A percentile compares a stretch with the other conserved stretches of the same genome.
Conservation (phyloP, 2,113 vertebrate genomes). For the Proteles cristata region DNA sequence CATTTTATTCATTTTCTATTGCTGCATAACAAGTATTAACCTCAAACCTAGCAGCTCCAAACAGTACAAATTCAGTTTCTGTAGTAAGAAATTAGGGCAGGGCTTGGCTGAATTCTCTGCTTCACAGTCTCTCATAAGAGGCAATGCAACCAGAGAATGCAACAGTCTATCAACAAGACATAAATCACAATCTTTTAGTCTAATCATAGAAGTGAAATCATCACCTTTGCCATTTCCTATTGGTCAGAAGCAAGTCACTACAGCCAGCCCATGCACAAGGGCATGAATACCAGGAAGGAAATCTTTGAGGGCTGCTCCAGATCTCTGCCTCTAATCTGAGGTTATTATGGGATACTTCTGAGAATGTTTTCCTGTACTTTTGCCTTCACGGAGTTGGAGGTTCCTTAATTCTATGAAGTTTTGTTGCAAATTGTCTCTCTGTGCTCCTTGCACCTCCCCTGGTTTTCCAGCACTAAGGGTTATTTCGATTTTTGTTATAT, state of each 20-base stretch:
- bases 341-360: not conserved
- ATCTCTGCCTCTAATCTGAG: not conserved
- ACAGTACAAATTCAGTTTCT: not conserved
- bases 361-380: not conserved
- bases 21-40: not conserved
- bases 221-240: not conserved
- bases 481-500: not conserved
- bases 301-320: not conserved
- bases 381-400: not conserved
- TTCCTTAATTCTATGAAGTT: not conserved
- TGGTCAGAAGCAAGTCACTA: not conserved
- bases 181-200: not conserved
- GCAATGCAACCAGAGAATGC: not conserved
- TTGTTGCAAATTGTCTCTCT: not conserved
- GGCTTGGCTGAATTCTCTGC: not conserved
- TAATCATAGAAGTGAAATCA: not conserved
- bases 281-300: not conserved
- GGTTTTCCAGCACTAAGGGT: not conserved
- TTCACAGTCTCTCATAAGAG: not conserved
- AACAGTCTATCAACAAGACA: not conserved
- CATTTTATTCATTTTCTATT: not conserved
- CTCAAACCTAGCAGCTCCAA: not conserved
- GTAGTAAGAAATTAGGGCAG: not conserved
- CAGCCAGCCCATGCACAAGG: not conserved
- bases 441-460: not conserved